Conservation (phyloP, 2,113 vertebrate genomes). For the Castor canadensis region DNA sequence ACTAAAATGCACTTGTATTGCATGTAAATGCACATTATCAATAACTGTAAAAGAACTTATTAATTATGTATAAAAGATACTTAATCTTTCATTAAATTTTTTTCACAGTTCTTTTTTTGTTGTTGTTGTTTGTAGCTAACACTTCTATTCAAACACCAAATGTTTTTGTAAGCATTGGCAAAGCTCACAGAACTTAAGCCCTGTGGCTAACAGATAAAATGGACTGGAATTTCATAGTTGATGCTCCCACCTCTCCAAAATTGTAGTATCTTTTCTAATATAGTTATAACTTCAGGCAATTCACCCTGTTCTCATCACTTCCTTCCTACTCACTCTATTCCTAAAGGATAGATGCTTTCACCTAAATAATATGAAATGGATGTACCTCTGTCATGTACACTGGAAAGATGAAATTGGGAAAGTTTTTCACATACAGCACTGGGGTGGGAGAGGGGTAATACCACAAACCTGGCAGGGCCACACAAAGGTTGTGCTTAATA, state of each 20-base stretch:
- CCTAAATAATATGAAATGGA: not conserved
- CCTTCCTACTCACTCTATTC: not conserved
- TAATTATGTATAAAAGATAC: not conserved
- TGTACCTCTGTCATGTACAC: not conserved
- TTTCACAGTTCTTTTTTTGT: slow-evolving; percentile 33
- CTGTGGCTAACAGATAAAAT: not conserved
- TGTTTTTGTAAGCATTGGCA: not conserved
- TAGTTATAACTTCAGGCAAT: not conserved
- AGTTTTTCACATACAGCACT: not conserved
- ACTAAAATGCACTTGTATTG: not conserved
- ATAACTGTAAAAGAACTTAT: not conserved
- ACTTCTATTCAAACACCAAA: slow-evolving; percentile 7
- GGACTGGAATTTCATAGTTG: not conserved
- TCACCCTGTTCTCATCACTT: not conserved
- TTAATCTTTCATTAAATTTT: not conserved
- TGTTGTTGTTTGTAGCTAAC: not conserved
- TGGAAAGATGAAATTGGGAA: not conserved
- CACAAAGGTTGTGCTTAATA: fast-evolving
- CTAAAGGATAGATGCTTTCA: not conserved
- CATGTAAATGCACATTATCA: not conserved
- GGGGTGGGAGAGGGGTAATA: not conserved
- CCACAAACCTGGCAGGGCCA: too few relatives aligned
- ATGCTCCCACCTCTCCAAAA: not conserved
- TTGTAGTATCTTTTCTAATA: not conserved
- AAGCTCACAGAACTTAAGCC: not conserved